Evolutionary conservation across 2,113 vertebrate species (phyloP).

Genomic region (Strix aluco): DNA sequence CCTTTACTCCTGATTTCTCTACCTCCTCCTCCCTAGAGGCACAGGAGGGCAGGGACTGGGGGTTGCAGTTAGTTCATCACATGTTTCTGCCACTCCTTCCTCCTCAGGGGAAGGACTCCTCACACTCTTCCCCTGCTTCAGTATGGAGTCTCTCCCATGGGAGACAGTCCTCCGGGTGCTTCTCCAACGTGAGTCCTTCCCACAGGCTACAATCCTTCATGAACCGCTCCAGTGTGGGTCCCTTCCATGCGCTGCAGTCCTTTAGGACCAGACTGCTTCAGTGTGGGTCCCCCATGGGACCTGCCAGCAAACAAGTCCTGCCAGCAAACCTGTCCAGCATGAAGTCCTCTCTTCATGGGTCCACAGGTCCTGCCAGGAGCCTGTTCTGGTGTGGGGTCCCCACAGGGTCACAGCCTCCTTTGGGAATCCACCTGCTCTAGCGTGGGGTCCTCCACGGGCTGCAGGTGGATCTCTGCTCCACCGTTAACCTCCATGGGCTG

Average conservation of each 20-base stretch:
- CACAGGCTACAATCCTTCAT: not conserved
- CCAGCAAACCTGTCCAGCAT: too few relatives aligned
- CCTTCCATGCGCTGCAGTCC: too few relatives aligned
- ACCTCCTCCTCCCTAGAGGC: accelerated
- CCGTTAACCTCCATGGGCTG: accelerated
- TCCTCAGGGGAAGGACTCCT: not conserved
- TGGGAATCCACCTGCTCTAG: not conserved
- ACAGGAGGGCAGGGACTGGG: too few relatives aligned
- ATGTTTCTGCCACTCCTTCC: not conserved
- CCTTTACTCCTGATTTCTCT: not conserved
- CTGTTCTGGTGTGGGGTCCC: too few relatives aligned
- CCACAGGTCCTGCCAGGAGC: too few relatives aligned
- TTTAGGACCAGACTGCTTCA: too few relatives aligned
- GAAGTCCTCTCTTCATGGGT: too few relatives aligned
- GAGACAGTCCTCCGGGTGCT: not conserved
- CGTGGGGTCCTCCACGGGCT: not conserved
- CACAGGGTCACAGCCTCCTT: not conserved
- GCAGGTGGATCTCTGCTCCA: not conserved
- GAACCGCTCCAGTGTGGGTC: not conserved
- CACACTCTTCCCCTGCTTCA: not conserved
- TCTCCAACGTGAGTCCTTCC: not conserved
- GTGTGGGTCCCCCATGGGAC: too few relatives aligned
- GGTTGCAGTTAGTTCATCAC: not conserved
- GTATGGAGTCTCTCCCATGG: not conserved
- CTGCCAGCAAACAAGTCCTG: not conserved